phyloP scores from a whole-genome alignment of 23 tunicate species.

The Ascidia mentula region DNA sequence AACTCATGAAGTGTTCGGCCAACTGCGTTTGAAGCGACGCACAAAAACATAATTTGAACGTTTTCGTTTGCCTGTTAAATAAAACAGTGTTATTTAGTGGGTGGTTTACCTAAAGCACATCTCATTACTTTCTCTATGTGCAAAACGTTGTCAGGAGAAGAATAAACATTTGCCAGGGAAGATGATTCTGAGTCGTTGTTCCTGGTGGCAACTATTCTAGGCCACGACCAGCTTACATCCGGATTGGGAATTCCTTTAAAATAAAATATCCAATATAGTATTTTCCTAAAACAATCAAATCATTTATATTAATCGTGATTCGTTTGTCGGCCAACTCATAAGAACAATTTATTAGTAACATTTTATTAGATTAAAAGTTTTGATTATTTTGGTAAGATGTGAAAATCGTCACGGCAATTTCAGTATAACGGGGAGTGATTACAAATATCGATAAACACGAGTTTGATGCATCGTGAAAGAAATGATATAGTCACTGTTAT shows the following conservation, averaged over 20 bases:
- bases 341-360: too few species aligned
- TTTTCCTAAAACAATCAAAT: too few species aligned
- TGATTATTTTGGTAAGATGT: too few species aligned
- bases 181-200: not conserved
- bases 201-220: not conserved
- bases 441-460: too few species aligned
- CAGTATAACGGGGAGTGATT: too few species aligned
- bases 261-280: too few species aligned
- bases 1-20: constrained; percentile 17
- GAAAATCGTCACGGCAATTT: too few species aligned
- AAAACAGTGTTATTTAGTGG: not conserved
- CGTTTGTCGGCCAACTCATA: too few species aligned
- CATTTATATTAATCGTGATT: too few species aligned
- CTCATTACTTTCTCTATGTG: constrained; percentile 30
- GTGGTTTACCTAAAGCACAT: not conserved
- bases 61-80: constrained; percentile 2
- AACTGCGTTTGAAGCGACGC: constrained; percentile 19
- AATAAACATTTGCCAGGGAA: constrained; percentile 12
- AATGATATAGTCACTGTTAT: not conserved
- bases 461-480: too few species aligned
- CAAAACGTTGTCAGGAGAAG: constrained; percentile 19
- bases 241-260: constrained; percentile 44
- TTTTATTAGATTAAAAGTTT: too few species aligned
- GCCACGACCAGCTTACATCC: constrained; percentile 44
- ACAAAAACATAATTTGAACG: constrained; percentile 7